phyloP scores from a whole-genome alignment of 2,888 invertebrate species.

The Phaedon cochleariae region DNA sequence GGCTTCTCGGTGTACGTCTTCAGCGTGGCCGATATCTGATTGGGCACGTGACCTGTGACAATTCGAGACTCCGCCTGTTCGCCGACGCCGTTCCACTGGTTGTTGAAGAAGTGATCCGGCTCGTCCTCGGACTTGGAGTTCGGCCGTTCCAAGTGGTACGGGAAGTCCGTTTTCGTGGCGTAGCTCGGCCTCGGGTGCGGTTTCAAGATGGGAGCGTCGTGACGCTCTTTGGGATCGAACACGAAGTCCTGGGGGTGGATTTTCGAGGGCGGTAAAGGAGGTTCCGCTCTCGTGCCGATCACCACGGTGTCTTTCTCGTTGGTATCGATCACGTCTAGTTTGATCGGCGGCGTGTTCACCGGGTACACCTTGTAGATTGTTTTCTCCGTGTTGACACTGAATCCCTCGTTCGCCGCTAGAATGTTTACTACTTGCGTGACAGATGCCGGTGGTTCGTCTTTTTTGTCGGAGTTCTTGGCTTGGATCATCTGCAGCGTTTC shows the following conservation, averaged over 20 bases:
- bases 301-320: constrained; percentile 67
- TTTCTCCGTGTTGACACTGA: constrained; percentile 54
- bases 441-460: no score
- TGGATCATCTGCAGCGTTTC: constrained; percentile 77
- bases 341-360: constrained; percentile 65
- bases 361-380: constrained; percentile 68
- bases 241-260: constrained; percentile 59
- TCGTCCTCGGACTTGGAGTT: constrained; percentile 56
- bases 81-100: constrained; percentile 60
- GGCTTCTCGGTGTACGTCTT: constrained; percentile 66
- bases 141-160: constrained; percentile 71
- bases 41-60: constrained; percentile 53
- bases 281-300: constrained; percentile 66
- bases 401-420: not conserved
- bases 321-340: constrained; percentile 61
- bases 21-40: constrained; percentile 59
- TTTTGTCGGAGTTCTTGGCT: constrained; percentile 61
- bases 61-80: constrained; percentile 61
- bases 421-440: not conserved
- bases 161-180: constrained; percentile 68
- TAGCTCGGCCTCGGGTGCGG: constrained; percentile 57
- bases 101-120: constrained; percentile 44
- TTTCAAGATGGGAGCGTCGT: constrained; percentile 61
- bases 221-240: constrained; percentile 57
- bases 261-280: constrained; percentile 60